phyloP scores from a whole-genome alignment of 2,888 invertebrate genomes.

The Cyclophora albipunctata region DNA sequence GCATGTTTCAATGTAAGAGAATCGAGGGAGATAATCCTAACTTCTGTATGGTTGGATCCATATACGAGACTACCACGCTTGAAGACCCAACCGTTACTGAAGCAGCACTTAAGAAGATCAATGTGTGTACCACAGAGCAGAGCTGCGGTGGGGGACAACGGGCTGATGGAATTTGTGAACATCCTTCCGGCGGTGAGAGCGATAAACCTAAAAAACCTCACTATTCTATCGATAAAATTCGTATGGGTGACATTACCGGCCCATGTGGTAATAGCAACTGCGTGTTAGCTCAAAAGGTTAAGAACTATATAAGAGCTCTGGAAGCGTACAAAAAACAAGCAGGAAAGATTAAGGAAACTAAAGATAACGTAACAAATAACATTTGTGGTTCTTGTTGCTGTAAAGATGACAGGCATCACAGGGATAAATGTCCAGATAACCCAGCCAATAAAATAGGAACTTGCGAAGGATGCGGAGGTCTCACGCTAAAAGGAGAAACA shows the following conservation, averaged over 20 bases:
- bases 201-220: slow-evolving; percentile 28
- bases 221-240: slow-evolving; percentile 53
- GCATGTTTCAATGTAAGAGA: slow-evolving; percentile 58
- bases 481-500: slow-evolving; percentile 36
- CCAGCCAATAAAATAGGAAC: slow-evolving; percentile 7
- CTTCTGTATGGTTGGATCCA: slow-evolving; percentile 59
- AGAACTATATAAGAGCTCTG: slow-evolving; percentile 52
- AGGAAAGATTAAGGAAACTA: slow-evolving; percentile 26
- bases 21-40: slow-evolving; percentile 60
- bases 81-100: slow-evolving; percentile 53
- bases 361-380: slow-evolving; percentile 33
- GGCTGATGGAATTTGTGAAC: slow-evolving; percentile 31
- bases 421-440: slow-evolving; percentile 45
- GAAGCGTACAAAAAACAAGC: slow-evolving; percentile 50
- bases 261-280: slow-evolving; percentile 66
- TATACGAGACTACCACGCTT: slow-evolving; percentile 61
- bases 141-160: slow-evolving; percentile 40
- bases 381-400: slow-evolving; percentile 58
- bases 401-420: slow-evolving; percentile 59
- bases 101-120: slow-evolving; percentile 43
- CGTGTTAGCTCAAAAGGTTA: slow-evolving; percentile 59
- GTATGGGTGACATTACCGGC: slow-evolving; percentile 65
- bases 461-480: slow-evolving; percentile 50
- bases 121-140: slow-evolving; percentile 57
- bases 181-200: slow-evolving; percentile 11